These are phyloP conservation scores for Pogoniulus pusillus DNA, from an alignment of 2,797 vertebrate genomes.

Conservation along the genomic window DNA sequence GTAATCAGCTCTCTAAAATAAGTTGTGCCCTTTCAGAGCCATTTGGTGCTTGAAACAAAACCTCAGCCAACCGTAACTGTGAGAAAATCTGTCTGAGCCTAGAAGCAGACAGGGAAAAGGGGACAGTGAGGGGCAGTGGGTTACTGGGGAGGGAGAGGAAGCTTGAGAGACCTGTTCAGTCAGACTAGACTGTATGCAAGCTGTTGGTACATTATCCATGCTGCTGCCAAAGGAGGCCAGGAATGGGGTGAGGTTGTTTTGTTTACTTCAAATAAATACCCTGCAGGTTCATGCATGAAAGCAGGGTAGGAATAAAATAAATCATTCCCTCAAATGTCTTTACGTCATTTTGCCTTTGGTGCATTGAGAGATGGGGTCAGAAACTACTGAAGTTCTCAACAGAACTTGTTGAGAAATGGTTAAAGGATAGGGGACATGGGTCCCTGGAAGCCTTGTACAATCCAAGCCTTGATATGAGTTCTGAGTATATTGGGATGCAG, in stretches of 20 bases:
- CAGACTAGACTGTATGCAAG: background rate
- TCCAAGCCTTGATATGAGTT: too few species aligned
- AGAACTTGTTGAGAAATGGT: too few species aligned
- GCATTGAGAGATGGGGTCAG: background rate
- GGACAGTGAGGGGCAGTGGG: background rate
- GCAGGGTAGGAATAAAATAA: background rate
- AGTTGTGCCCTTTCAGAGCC: background rate
- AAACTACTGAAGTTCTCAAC: fast-evolving
- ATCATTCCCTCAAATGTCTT: background rate
- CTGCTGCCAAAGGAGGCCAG: background rate
- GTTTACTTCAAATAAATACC: background rate
- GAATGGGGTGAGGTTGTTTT: background rate
- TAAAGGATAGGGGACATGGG: too few species aligned
- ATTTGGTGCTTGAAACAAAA: background rate
- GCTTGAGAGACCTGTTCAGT: background rate
- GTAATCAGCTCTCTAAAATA: background rate
- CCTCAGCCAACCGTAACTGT: background rate
- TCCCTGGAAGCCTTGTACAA: too few species aligned
- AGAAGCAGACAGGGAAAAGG: background rate
- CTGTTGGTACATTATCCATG: background rate
- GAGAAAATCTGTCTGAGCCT: background rate
- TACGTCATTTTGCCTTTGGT: background rate
- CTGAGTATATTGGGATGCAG: too few species aligned
- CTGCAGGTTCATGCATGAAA: background rate
- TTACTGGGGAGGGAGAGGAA: background rate